Percentiles rank a stretch among this genome's conserved stretches.
These are phyloP conservation scores for Neolamprologus fasciatus DNA, from an alignment of 2,113 vertebrate genomes.

Conservation along the genomic window DNA sequence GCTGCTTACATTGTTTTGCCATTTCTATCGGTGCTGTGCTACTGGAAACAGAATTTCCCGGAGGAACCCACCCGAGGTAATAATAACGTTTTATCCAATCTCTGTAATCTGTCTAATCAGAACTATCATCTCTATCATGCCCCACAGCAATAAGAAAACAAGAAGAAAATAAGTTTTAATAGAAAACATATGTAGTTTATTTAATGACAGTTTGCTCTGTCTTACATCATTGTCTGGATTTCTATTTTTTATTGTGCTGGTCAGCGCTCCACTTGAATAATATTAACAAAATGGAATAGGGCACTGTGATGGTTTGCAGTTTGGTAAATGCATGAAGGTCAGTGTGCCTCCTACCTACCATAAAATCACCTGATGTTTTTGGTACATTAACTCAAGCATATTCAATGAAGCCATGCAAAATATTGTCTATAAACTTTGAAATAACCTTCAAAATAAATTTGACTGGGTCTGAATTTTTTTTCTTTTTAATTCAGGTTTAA, in stretches of 20 bases:
- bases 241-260: not conserved
- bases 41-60: not conserved
- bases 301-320: not conserved
- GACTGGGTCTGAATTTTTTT: not conserved
- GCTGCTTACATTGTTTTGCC: rapidly evolving
- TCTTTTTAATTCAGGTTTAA: not conserved
- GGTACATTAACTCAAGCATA: not conserved
- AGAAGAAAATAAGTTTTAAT: not conserved
- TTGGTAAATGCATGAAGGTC: not conserved
- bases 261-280: not conserved
- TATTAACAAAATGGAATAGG: not conserved
- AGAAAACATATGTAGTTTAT: not conserved
- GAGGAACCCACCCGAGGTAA: not conserved
- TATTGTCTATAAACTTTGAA: not conserved
- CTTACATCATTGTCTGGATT: not conserved
- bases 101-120: not conserved
- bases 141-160: not conserved
- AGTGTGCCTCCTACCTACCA: not conserved
- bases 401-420: not conserved
- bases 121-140: not conserved
- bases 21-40: not conserved
- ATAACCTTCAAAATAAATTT: not conserved
- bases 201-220: not conserved
- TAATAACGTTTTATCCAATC: not conserved
- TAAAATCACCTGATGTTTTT: not conserved